Conservation (phyloP, 2,797 vertebrate genomes). For the Poliocrania exsul region DNA sequence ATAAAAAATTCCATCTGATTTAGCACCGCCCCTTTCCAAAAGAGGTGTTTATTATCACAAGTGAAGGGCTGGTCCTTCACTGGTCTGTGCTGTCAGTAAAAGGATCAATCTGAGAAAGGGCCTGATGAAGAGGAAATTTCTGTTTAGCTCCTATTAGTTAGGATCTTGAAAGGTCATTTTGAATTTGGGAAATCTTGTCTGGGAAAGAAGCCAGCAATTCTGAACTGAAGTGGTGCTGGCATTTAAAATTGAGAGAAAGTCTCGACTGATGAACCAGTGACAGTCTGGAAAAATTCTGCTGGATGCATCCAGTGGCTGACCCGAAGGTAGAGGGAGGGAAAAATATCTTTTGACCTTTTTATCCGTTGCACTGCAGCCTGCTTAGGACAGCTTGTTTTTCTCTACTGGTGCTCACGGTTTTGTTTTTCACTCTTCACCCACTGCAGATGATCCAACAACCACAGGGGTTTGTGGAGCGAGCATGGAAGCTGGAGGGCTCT, state of each 20-base stretch:
- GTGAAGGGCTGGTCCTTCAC: background rate
- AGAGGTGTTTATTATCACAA: slow-evolving; percentile 14
- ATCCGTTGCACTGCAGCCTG: background rate
- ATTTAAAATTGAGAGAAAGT: slow-evolving; percentile 40
- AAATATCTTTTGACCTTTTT: slow-evolving; percentile 28
- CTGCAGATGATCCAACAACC: background rate
- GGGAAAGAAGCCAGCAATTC: slow-evolving; percentile 54
- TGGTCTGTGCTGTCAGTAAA: slow-evolving; percentile 12
- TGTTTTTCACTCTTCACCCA: slow-evolving; percentile 15
- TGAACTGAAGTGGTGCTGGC: slow-evolving; percentile 42
- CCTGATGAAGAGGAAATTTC: slow-evolving; percentile 55
- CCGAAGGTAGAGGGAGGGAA: background rate
- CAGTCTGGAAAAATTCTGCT: slow-evolving; percentile 56
- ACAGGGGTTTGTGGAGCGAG: background rate
- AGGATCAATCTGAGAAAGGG: slow-evolving; percentile 15
- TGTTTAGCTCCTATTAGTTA: slow-evolving; percentile 46
- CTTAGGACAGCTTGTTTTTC: slow-evolving; percentile 41
- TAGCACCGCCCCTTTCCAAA: background rate
- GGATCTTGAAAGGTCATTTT: slow-evolving; percentile 58
- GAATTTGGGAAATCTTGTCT: slow-evolving; percentile 59
- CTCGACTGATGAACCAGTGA: background rate
- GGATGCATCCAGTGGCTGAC: background rate
- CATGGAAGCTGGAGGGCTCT: background rate
- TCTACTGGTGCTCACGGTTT: background rate
- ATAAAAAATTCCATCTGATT: background rate